Percentiles rank a stretch among this genome's conserved stretches.
Evolutionary conservation across 2,797 vertebrate genomes (phyloP).

Genomic region (Coregonus ussuriensis): DNA sequence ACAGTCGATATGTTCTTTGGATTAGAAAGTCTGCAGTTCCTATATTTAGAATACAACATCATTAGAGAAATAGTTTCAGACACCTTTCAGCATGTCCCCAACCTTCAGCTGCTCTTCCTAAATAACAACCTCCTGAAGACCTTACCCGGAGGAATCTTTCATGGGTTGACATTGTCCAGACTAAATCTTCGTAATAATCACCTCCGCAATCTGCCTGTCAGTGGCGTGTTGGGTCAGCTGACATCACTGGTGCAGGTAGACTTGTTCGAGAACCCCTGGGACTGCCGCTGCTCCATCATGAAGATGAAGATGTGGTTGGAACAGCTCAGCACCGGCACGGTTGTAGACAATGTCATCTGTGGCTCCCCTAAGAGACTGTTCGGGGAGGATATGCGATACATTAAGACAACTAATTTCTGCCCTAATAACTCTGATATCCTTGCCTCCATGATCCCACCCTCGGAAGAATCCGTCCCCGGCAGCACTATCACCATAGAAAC

Average conservation of each 20-base stretch:
- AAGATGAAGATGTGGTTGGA: conserved; percentile 95
- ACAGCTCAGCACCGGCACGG: conserved; percentile 88
- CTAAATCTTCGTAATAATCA: conserved; percentile 94
- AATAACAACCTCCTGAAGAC: conserved; percentile 94
- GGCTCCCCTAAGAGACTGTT: conserved; percentile 89
- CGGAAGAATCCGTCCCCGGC: conserved; percentile 81
- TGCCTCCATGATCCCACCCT: conserved; percentile 84
- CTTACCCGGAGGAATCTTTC: conserved; percentile 86
- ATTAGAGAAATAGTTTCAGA: conserved; percentile 87
- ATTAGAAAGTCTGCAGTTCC: conserved; percentile 90
- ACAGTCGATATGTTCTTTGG: conserved; percentile 88
- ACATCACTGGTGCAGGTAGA: conserved; percentile 92
- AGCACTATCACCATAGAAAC: conserved; percentile 85
- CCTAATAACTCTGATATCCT: conserved; percentile 87
- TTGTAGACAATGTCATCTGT: conserved; percentile 94
- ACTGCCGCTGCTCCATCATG: conserved; percentile 90
- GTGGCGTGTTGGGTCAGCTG: conserved; percentile 89
- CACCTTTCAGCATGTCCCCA: conserved; percentile 87
- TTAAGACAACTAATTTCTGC: conserved; percentile 86
- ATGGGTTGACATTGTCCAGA: conserved; percentile 85
- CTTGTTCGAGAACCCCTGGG: conserved; percentile 97
- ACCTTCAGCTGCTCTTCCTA: conserved; percentile 94
- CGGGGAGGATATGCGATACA: conserved; percentile 88
- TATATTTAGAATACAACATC: conserved; percentile 95
- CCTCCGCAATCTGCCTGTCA: conserved; percentile 86